Base-by-base conservation (phyloP, 2,888 invertebrate species). In the Balanococcus diminutus region DNA sequence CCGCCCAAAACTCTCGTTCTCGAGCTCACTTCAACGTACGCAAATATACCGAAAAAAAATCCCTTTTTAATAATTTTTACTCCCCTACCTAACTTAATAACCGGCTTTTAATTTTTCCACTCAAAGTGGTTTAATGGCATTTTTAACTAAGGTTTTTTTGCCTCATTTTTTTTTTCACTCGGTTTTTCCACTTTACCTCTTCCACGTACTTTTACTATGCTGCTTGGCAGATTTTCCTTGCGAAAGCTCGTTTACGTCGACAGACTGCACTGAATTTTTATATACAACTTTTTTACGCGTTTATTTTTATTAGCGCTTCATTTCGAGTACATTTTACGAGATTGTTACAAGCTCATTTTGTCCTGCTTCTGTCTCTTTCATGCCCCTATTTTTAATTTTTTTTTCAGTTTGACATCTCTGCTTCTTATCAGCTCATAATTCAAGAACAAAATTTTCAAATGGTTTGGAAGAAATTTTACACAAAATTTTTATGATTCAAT, bases 21-120 rank as follows among this genome's bases (percentile, higher is more conserved):
- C 36, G 36, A 6, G 8, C 8, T 6, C 4, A 36, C 36, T 36
- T 36, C 5, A 8, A 4, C 36, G 51, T 19, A 42, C 51, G 19
- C 51, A 19, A 19, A n/a, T 19, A n/a, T 19, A 19, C 51, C n/a
- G 51, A 19, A 16, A 75, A 2, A 19, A 32, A 32, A 83, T 56
- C 56, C 56, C 46, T 83, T 83, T 83, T 83, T 83, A 56, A 83
- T 83, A 83, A 83, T 61, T 81, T 81, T 83, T n/a, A n/a, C 46
- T 56, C 83, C 56, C 56, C 56, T 46, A 51, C 32, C 83, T 83
- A 83, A 83, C 32, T 83, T 83, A 51, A 83, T 83, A 83, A 83
- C 83, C 56, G 83, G 83, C 83, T 83, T 83, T 83, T 83, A 83
- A 83, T 83, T 83, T 83, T 83, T 83, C 83, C 83, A 83, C 83